Evolutionary conservation across 2,888 invertebrate species (phyloP).

Genomic region (Mamestra brassicae): DNA sequence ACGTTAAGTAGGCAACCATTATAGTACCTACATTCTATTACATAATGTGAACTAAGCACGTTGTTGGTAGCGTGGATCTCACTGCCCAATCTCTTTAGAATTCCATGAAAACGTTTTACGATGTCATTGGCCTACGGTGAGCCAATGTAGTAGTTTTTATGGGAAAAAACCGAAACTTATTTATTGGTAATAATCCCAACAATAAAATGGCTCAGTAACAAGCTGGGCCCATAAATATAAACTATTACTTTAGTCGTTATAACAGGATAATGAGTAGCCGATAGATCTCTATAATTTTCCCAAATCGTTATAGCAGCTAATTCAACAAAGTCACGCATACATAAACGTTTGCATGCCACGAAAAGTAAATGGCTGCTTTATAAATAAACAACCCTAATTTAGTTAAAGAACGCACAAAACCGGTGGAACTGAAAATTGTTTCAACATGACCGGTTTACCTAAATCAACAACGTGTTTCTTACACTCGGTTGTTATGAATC

Average conservation of each 20-base stretch:
- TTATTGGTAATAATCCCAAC: neutral
- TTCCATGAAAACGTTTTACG: slow-evolving; percentile 2
- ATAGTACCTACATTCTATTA: too few species aligned
- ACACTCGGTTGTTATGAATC: neutral
- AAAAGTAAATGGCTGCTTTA: slow-evolving; percentile 40
- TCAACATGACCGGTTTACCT: slow-evolving; percentile 14
- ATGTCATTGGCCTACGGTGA: neutral
- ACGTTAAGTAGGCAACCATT: too few species aligned
- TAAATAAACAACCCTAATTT: slow-evolving; percentile 55
- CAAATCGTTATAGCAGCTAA: slow-evolving; percentile 44
- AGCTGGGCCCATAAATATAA: slow-evolving; percentile 25
- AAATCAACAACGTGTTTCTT: slow-evolving; percentile 13
- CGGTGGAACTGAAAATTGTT: slow-evolving; percentile 25
- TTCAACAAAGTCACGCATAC: slow-evolving; percentile 55
- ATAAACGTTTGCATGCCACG: slow-evolving; percentile 54
- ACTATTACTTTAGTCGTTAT: slow-evolving; percentile 37
- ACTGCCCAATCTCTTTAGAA: neutral
- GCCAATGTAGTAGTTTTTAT: slow-evolving; percentile 13
- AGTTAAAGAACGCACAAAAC: slow-evolving; percentile 36
- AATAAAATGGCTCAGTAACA: slow-evolving; percentile 13
- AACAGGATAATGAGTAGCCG: slow-evolving; percentile 35
- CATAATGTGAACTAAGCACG: too few species aligned
- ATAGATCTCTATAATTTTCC: slow-evolving; percentile 58
- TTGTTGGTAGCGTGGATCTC: neutral
- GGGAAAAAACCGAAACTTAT: neutral